These are phyloP conservation scores for Sycobia sp. DNA, from an alignment of 1,140 invertebrate genomes.

Conservation along the genomic window DNA sequence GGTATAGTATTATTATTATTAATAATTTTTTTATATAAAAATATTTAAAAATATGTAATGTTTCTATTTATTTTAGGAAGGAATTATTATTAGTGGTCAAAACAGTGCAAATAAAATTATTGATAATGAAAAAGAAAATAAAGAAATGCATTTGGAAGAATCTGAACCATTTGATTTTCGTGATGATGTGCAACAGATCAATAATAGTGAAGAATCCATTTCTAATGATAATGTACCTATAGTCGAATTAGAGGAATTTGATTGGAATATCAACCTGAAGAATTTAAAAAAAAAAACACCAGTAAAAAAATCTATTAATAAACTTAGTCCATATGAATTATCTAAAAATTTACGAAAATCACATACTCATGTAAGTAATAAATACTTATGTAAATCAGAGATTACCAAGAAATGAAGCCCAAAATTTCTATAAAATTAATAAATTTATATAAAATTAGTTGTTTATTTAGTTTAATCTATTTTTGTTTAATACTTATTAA, in stretches of 20 bases:
- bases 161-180: slow-evolving; percentile 20
- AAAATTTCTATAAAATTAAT: background rate
- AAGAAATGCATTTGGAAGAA: background rate
- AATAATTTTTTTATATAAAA: slow-evolving; percentile 10
- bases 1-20: slow-evolving; percentile 32
- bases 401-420: no score
- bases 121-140: background rate
- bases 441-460: background rate
- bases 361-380: background rate
- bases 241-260: background rate
- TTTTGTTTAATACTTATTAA: slow-evolving; percentile 6
- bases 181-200: background rate
- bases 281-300: slow-evolving; percentile 6
- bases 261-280: slow-evolving; percentile 5
- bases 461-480: slow-evolving; percentile 4
- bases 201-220: slow-evolving; percentile 4
- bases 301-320: slow-evolving; percentile 1
- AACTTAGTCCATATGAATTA: background rate
- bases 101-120: background rate
- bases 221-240: background rate
- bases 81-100: slow-evolving; percentile 7
- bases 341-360: background rate
- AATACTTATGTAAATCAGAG: no score
- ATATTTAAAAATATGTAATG: background rate
- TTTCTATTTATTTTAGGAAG: slow-evolving; percentile 29